Evolutionary conservation across 1,140 invertebrate species (phyloP), one percentile per base, ranked within the genome.

Genomic region (Eurosta solidaginis): DNA sequence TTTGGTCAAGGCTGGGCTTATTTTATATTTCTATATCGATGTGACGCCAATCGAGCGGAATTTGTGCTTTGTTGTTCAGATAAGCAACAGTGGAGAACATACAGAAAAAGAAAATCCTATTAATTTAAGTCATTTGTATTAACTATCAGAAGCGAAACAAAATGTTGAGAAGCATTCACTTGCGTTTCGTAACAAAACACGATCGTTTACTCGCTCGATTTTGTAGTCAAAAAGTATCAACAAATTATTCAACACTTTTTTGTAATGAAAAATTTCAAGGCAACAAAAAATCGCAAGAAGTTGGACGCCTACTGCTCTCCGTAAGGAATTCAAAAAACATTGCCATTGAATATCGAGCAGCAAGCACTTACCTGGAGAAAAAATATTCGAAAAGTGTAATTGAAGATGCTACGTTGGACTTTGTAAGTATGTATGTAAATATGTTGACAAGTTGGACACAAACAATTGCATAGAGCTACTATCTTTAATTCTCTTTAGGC

Each of bases 371-470:
- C 42, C 5, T 83, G 42, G 81, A 84, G 63, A 79, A 84, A 1
- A 81, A 59, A 10, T 84, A 63, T 63, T 84, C 84, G 0, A 73
- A 81, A 14, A 81, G 7, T 2, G 74, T 76, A 25, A 63, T 76
- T 33, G 74, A 78, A 20, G 78, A 78, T 76, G 74, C 50, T 6
- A 25, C 44, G 14, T 76, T 78, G 52, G 78, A 78, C 44, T 63
- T 74, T 33, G 78, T 78, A 33, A 54, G 77, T 49, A 1, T 33
- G 25, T 4, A 77, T 36, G 36, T 20, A 74, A 74, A 40, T n/a
- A 25, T 59, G 12, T 29, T n/a, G n/a, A n/a, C n/a, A n/a, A n/a
- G n/a, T n/a, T n/a, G n/a, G n/a, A n/a, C n/a, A n/a, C n/a, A n/a
- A n/a, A 47, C 7, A 47, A 47, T 9, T 9, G 17, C 17, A 9